phyloP scores from a whole-genome alignment of 2,113 vertebrate species.

The Gymnobelideus leadbeateri region DNA sequence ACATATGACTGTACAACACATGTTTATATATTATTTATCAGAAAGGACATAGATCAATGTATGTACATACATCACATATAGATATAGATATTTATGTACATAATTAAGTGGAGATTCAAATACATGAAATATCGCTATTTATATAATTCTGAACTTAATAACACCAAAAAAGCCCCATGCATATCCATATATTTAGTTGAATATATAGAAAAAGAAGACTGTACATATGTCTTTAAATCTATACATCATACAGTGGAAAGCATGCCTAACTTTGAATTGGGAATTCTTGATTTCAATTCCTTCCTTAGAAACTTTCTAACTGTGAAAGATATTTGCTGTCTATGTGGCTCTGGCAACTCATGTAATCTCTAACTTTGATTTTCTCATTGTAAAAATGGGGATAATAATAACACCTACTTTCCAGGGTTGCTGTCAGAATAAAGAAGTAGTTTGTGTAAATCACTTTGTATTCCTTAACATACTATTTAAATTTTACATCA shows the following conservation, averaged over 20 bases:
- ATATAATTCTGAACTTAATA: background rate
- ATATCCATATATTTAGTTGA: background rate
- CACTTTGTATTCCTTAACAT: background rate
- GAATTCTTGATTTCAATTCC: background rate
- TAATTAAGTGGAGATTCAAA: background rate
- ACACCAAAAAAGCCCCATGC: background rate
- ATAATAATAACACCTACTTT: background rate
- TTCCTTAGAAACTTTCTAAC: background rate
- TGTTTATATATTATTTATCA: background rate
- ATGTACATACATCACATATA: background rate
- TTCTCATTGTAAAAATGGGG: background rate
- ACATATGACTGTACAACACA: background rate
- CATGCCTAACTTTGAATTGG: background rate
- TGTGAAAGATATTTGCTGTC: background rate
- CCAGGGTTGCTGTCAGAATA: background rate
- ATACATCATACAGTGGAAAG: background rate
- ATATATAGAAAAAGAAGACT: background rate
- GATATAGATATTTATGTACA: background rate
- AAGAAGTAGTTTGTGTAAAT: background rate
- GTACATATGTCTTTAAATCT: background rate
- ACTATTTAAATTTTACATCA: background rate
- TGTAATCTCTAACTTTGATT: background rate
- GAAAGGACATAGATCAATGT: background rate
- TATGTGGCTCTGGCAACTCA: background rate
- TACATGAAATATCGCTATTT: background rate